Percentiles rank a stretch among this genome's conserved stretches.
phyloP scores from a whole-genome alignment of 2,797 vertebrate genomes.

The Craterocephalus amniculus region DNA sequence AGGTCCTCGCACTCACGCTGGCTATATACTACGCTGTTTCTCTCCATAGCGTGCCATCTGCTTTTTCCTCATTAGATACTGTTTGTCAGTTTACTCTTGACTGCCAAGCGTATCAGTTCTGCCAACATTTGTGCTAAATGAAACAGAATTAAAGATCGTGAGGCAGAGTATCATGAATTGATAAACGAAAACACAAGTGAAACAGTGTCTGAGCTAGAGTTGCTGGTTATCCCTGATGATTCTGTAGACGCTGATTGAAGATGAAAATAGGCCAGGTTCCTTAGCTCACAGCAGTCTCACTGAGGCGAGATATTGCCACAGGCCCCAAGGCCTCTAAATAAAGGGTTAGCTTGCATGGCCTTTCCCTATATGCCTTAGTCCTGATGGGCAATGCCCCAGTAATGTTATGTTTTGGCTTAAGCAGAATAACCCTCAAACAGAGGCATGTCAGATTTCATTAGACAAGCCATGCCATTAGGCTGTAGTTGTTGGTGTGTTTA shows the following conservation, averaged over 20 bases:
- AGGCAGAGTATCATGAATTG: conserved; percentile 41
- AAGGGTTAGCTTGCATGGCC: conserved; percentile 73
- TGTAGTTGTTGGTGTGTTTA: conserved; percentile 47
- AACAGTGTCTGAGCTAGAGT: conserved; percentile 35
- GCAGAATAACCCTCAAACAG: conserved; percentile 73
- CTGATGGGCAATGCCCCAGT: conserved; percentile 75
- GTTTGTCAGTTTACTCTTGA: conserved; percentile 16
- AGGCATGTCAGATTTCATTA: conserved; percentile 80
- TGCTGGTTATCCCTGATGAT: conserved; percentile 69
- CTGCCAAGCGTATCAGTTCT: conserved; percentile 16
- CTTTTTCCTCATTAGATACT: conserved; percentile 52
- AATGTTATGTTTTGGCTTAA: conserved; percentile 73
- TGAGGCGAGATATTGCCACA: conserved; percentile 70
- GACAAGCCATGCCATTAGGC: conserved; percentile 54
- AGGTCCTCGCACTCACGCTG: conserved; percentile 54
- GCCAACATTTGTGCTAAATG: conserved; percentile 30
- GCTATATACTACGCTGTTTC: conserved; percentile 53
- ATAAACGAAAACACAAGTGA: conserved; percentile 54
- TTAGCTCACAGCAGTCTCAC: conserved; percentile 64
- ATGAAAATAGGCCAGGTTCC: conserved; percentile 80
- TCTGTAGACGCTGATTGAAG: conserved; percentile 79
- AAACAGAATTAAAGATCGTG: conserved; percentile 36
- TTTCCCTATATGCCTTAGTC: conserved; percentile 61
- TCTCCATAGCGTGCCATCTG: conserved; percentile 57
- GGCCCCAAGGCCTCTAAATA: conserved; percentile 75